Conservation (phyloP, 2,888 invertebrate species). For the Phragmatobia fuliginosa region DNA sequence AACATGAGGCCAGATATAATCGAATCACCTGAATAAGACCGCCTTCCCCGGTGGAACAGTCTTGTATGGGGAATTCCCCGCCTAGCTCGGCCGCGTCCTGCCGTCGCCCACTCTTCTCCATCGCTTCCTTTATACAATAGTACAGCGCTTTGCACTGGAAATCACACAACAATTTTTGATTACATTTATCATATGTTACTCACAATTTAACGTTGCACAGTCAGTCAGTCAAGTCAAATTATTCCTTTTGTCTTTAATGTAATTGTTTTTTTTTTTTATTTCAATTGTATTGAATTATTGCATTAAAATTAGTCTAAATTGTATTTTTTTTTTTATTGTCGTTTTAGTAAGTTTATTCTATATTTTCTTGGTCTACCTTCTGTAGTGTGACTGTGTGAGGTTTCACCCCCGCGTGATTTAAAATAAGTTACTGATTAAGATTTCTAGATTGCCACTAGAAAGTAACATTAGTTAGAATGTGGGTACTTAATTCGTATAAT, state of each 20-base stretch:
- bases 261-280: neutral
- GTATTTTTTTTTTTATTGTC: too few relatives aligned
- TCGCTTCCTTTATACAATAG: slow-evolving; percentile 99
- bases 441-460: too few relatives aligned
- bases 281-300: too few relatives aligned
- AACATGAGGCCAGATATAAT: neutral
- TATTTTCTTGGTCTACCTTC: too few relatives aligned
- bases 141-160: slow-evolving; percentile 98
- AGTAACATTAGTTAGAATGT: neutral
- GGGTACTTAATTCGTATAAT: too few relatives aligned
- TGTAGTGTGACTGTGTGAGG: too few relatives aligned
- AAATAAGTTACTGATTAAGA: too few relatives aligned
- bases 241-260: neutral
- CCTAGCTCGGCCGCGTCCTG: slow-evolving; percentile 91
- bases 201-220: neutral
- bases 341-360: too few relatives aligned
- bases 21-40: slow-evolving; percentile 93
- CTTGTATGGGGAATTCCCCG: slow-evolving; percentile 99
- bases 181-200: neutral
- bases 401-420: too few relatives aligned
- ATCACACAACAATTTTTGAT: neutral
- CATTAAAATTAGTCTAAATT: too few relatives aligned
- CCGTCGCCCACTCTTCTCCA: slow-evolving; percentile 95
- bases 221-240: neutral
- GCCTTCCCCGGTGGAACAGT: slow-evolving; percentile 98